Conservation (phyloP, 2,888 invertebrate species). For the Aquatica leii region DNA sequence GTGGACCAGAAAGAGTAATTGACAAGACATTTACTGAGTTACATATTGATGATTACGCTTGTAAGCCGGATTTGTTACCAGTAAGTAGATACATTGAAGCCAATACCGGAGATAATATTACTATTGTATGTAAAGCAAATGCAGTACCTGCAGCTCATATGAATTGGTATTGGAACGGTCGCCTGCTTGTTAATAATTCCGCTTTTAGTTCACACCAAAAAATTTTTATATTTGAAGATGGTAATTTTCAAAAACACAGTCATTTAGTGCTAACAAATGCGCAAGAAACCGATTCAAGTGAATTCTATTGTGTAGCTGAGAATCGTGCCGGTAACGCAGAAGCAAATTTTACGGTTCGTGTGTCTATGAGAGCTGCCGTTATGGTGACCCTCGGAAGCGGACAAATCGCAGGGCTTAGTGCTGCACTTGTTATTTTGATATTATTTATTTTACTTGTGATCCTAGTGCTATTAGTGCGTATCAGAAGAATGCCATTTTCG, state of each 20-base stretch:
- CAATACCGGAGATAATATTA: conserved; percentile 84
- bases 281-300: conserved; percentile 82
- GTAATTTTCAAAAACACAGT: conserved; percentile 78
- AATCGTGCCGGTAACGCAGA: conserved; percentile 88
- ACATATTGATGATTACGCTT: conserved; percentile 84
- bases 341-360: conserved; percentile 88
- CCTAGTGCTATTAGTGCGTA: conserved; percentile 76
- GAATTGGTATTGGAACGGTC: conserved; percentile 89
- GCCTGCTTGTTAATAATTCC: conserved; percentile 78
- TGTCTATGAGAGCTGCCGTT: conserved; percentile 79
- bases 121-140: conserved; percentile 81
- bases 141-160: conserved; percentile 83
- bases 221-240: conserved; percentile 79
- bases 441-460: conserved; percentile 77
- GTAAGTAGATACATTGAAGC: conserved; percentile 81
- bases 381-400: conserved; percentile 84
- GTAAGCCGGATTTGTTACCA: conserved; percentile 81
- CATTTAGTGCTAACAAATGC: conserved; percentile 81
- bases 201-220: conserved; percentile 81
- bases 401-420: conserved; percentile 86
- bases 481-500: conserved; percentile 76
- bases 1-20: conserved; percentile 73
- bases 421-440: conserved; percentile 80
- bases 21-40: conserved; percentile 80
- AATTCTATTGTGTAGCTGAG: conserved; percentile 89